These are phyloP conservation scores for Tetramorium alpestre DNA, from an alignment of 1,140 invertebrate genomes.

Conservation along the genomic window DNA sequence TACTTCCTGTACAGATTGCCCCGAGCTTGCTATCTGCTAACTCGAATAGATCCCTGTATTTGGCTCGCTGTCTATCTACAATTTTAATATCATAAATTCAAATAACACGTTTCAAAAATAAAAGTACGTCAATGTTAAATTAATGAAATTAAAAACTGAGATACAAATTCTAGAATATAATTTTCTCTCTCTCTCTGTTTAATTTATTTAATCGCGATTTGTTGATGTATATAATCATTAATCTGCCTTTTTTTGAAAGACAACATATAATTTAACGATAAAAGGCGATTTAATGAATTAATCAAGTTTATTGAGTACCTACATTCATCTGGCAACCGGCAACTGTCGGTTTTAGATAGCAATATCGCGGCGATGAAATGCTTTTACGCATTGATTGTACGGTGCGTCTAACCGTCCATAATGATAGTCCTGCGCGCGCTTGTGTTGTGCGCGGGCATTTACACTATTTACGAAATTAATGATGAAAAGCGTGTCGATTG, in stretches of 20 bases:
- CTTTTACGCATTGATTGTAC: constrained; percentile 36
- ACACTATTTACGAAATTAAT: constrained; percentile 56
- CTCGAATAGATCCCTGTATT: background rate
- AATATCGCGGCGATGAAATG: constrained; percentile 4
- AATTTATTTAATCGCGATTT: constrained; percentile 21
- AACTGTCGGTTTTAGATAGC: constrained; percentile 19
- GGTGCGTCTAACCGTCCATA: constrained; percentile 24
- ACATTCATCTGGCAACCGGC: background rate
- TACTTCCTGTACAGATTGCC: constrained; percentile 11
- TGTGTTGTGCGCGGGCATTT: constrained; percentile 14
- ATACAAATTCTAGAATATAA: background rate
- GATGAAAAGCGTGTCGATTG: constrained; percentile 38
- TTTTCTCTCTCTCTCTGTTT: background rate
- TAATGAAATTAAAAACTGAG: background rate
- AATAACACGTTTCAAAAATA: background rate
- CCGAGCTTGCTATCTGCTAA: background rate
- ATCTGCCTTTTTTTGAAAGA: background rate
- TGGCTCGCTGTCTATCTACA: background rate
- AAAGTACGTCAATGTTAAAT: background rate
- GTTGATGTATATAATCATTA: background rate
- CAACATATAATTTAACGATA: constrained; percentile 24
- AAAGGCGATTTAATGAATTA: constrained; percentile 28
- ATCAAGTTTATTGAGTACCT: constrained; percentile 21
- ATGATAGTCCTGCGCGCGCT: constrained; percentile 13
- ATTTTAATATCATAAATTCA: background rate